These are phyloP conservation scores for Sparus aurata DNA, from an alignment of 2,797 vertebrate genomes.

Conservation along the genomic window DNA sequence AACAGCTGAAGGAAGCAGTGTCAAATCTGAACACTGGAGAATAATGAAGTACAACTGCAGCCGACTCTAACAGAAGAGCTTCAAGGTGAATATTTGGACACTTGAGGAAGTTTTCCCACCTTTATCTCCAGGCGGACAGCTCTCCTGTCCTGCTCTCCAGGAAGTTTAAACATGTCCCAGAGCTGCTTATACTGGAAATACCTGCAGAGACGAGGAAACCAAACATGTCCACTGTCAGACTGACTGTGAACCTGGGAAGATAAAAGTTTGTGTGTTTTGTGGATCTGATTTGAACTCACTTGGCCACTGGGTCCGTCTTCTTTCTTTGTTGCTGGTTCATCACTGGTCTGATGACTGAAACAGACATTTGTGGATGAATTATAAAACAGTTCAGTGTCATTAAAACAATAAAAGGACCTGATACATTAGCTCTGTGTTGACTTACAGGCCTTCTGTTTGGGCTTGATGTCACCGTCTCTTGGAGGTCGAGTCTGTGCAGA, in stretches of 20 bases:
- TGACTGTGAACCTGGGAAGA: neutral
- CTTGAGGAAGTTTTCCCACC: slow-evolving; percentile 60
- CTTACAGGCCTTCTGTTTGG: slow-evolving; percentile 86
- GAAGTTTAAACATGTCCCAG: slow-evolving; percentile 84
- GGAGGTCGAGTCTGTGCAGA: slow-evolving; percentile 67
- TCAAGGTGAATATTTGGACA: neutral
- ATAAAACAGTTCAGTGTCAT: neutral
- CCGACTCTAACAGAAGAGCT: neutral
- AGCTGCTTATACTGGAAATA: slow-evolving; percentile 88
- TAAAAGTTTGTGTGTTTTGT: neutral
- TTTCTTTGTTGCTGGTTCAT: slow-evolving; percentile 77
- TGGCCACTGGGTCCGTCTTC: slow-evolving; percentile 85
- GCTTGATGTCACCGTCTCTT: slow-evolving; percentile 70
- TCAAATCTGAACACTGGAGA: neutral
- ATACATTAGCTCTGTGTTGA: neutral
- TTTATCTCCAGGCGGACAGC: slow-evolving; percentile 82
- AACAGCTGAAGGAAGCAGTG: too few relatives aligned
- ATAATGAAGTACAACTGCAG: neutral
- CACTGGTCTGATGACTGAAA: slow-evolving; percentile 86
- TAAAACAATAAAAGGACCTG: neutral
- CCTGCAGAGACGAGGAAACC: slow-evolving; percentile 59
- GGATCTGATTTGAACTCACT: slow-evolving; percentile 66
- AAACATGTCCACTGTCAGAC: neutral
- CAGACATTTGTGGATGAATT: neutral
- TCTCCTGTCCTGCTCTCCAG: slow-evolving; percentile 82